Evolutionary conservation across 1,140 invertebrate genomes (phyloP), one percentile per base, ranked within the genome.

Genomic region (Antheraea pernyi): DNA sequence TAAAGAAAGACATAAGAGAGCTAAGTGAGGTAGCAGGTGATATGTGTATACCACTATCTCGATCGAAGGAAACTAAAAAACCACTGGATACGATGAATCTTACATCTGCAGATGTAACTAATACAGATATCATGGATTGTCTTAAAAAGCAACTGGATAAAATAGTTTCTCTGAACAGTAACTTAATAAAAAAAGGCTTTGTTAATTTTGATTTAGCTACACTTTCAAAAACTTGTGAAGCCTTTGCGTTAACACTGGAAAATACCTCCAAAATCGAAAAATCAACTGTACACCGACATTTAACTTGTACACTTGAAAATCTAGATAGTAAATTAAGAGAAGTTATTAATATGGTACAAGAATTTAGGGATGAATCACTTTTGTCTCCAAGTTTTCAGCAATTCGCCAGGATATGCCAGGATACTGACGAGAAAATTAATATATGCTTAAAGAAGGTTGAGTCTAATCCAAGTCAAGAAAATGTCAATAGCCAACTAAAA

Each of bases 271-370:
- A 53, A 9, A 65, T 7, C 9, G 39, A 65, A 53, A 18, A 60
- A 18, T 46, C 58, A 19, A 53, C 65, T 58, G 3, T 67, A 42
- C 48, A 68, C 53, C 22, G 19, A 11, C 70, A 72, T 10, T 19
- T 76, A 59, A 62, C 68, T 71, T 9, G 19, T 37, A 13, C 53
- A 66, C 61, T 82, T 42, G 70, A 75, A 37, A 46, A 67, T 58
- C 69, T 82, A 18, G 80, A 78, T 60, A 61, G 48, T 13, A 70
- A 76, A 61, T 68, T 83, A 42, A 62, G 59, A 10, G 72, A 81
- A 58, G 70, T 80, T 16, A 75, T 76, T 7, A 67, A 69, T 64
- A 61, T 80, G 16, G 70, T 62, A 0, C 71, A 69, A 37, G 69
- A 78, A 13, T 67, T 77, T 30, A 76, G 68, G 48, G 30, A 75